Evolutionary conservation across 37 sponge, comb jelly and placozoan species (phyloP).

Genomic region (Mnemiopsis leidyi): DNA sequence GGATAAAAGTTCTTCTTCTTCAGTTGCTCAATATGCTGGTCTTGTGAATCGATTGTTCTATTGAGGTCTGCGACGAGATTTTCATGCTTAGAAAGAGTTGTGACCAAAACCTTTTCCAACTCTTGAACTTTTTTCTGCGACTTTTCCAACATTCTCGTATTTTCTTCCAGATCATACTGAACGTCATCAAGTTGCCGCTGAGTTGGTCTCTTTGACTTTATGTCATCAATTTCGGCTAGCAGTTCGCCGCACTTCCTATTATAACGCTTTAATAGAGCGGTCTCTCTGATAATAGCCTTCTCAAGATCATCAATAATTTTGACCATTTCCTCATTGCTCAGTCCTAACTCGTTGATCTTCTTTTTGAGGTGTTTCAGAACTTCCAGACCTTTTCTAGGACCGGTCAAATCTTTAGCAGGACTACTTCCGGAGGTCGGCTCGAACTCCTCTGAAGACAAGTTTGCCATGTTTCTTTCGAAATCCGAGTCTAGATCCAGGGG

Average conservation of each 20-base stretch:
- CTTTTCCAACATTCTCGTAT: not conserved
- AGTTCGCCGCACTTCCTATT: not conserved
- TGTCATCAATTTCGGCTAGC: not conserved
- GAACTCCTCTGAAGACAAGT: constrained; percentile 20
- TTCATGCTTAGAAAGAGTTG: constrained; percentile 27
- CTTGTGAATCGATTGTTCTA: constrained; percentile 46
- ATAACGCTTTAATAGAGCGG: not conserved
- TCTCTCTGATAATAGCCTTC: constrained; percentile 8
- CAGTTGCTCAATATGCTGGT: constrained; percentile 45
- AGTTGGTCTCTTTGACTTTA: constrained; percentile 1
- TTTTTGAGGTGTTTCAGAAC: constrained; percentile 32
- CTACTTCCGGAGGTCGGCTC: constrained; percentile 6
- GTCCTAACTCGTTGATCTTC: constrained; percentile 1
- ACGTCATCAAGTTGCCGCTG: constrained; percentile 4
- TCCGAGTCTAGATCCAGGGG: not conserved
- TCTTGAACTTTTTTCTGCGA: constrained; percentile 53
- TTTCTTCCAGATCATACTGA: constrained; percentile 35
- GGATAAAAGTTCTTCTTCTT: constrained; percentile 62
- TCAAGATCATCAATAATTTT: constrained; percentile 46
- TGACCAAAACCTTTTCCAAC: constrained; percentile 42
- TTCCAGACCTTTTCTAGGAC: not conserved
- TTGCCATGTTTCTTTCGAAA: constrained; percentile 10
- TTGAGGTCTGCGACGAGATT: constrained; percentile 37
- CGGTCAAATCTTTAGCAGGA: not conserved
- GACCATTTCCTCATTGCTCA: constrained; percentile 1